A percentile compares a stretch with the other conserved stretches of the same genome.
These are phyloP conservation scores for Lacerta viridis DNA, from an alignment of 2,797 vertebrate species.

Conservation along the genomic window DNA sequence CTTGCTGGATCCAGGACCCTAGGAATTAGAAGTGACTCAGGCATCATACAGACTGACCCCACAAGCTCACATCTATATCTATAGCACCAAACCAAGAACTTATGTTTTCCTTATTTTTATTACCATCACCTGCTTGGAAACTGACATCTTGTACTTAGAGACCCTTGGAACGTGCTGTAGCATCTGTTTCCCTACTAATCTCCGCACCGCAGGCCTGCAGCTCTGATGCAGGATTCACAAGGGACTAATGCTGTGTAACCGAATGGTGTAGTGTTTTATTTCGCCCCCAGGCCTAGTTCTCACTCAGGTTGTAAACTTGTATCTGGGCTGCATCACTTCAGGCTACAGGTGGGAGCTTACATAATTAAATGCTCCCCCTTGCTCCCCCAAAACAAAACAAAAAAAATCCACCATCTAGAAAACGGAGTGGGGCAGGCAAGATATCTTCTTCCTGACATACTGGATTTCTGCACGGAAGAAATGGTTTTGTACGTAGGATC, in stretches of 20 bases:
- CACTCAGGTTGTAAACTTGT: background rate
- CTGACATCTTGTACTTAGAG: background rate
- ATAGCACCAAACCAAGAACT: background rate
- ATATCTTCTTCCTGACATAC: background rate
- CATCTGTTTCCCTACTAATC: background rate
- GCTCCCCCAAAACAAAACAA: background rate
- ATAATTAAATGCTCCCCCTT: background rate
- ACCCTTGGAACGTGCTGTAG: background rate
- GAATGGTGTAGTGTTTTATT: background rate
- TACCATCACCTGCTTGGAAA: background rate
- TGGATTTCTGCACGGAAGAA: background rate
- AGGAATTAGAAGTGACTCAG: background rate
- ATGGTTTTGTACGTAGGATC: background rate
- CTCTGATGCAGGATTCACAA: background rate
- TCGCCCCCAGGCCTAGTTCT: background rate
- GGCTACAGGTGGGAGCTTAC: too few species aligned
- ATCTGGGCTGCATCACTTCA: background rate
- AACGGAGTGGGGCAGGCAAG: background rate
- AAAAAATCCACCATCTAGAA: background rate
- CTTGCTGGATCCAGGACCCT: too few species aligned
- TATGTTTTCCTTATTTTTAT: background rate
- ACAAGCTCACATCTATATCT: too few species aligned
- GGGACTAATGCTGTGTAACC: background rate
- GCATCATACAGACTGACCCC: background rate
- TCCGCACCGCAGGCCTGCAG: background rate